Base-by-base conservation (phyloP, 2,888 invertebrate species). In the Metalampra italica region DNA sequence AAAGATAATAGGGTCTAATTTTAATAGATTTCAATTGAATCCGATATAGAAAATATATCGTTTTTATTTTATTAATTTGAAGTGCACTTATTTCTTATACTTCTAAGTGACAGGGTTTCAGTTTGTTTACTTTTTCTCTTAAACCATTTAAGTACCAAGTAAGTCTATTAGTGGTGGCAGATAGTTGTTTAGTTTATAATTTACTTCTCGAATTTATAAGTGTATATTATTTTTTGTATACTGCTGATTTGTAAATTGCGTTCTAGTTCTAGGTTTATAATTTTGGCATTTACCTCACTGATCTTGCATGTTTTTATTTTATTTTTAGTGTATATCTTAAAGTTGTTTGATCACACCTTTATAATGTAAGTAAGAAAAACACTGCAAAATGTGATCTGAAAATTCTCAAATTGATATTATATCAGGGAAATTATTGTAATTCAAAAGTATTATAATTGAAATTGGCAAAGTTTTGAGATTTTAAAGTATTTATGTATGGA, bases 211-310 rank as follows among this genome's bases (percentile, higher is more conserved):
- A 65, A 60, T 61, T 65, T 64, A 60, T 64, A 42, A 57, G 55
- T 50, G 50, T 60, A 55, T 53, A 56, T 48, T 56, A 55, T 52
- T 56, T 55, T 54, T 56, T 49, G 12, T 29, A 50, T 58, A 50
- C 53, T 50, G 55, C 54, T 51, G 48, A 57, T 59, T 57, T 50
- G 51, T 57, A 57, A 54, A 52, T 58, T 58, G 39, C 39, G 9
- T 46, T 55, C 54, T 52, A 56, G 46, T 52, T 34, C 11, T 36
- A 36, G 36, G 11, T 51, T 59, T 59, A 51, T 51, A 58, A 53
- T 50, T 60, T 60, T 54, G 57, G 67, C 69, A 70, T 68, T 66
- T 66, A 62, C 59, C 53, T 64, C 53, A 54, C 45, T 38, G 12
- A 46, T 34, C 30, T 46, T 46, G 43, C 40, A 46, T 47, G 45